Percentiles rank a stretch among this genome's conserved stretches.
Conservation (phyloP, 30 jellyfish, hydroid and myxozoan genomes). For the Aurelia aurita complex sp. Pacific region DNA sequence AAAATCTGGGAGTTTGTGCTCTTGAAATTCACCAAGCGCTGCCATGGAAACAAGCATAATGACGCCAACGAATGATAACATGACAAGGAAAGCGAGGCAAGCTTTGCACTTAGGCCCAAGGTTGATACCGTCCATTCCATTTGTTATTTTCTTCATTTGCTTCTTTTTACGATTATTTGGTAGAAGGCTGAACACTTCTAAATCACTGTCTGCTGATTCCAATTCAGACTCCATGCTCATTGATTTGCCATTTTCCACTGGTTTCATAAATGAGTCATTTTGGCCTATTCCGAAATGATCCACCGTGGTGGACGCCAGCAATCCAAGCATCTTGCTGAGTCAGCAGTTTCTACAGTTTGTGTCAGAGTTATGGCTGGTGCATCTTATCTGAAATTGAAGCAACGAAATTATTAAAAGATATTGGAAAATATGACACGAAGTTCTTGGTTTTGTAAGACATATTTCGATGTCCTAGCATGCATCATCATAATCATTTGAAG, state of each 20-base stretch:
- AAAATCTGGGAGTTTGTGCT: neutral
- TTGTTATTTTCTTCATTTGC: neutral
- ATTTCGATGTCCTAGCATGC: no score
- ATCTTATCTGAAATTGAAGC: no score
- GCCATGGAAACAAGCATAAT: slow-evolving; percentile 41
- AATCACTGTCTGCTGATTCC: slow-evolving; percentile 17
- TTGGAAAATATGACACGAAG: no score
- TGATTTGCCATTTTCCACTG: neutral
- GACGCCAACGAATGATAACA: slow-evolving; percentile 26
- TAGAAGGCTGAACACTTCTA: slow-evolving; percentile 23
- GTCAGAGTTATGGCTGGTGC: no score
- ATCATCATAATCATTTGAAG: no score
- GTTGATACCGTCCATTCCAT: neutral
- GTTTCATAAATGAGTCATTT: neutral
- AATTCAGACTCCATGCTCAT: neutral
- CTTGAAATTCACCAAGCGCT: slow-evolving; percentile 14
- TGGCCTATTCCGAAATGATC: slow-evolving; percentile 10
- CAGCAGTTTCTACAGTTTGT: no score
- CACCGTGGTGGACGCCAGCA: slow-evolving; percentile 25
- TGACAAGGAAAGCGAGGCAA: slow-evolving; percentile 22
- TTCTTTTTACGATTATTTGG: slow-evolving; percentile 17
- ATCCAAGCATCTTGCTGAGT: slow-evolving; percentile 7
- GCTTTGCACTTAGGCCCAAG: slow-evolving; percentile 28
- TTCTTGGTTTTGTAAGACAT: no score
- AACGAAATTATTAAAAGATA: no score